These are phyloP conservation scores for Ennomos quercinarius DNA, from an alignment of 2,888 invertebrate genomes.

Conservation along the genomic window DNA sequence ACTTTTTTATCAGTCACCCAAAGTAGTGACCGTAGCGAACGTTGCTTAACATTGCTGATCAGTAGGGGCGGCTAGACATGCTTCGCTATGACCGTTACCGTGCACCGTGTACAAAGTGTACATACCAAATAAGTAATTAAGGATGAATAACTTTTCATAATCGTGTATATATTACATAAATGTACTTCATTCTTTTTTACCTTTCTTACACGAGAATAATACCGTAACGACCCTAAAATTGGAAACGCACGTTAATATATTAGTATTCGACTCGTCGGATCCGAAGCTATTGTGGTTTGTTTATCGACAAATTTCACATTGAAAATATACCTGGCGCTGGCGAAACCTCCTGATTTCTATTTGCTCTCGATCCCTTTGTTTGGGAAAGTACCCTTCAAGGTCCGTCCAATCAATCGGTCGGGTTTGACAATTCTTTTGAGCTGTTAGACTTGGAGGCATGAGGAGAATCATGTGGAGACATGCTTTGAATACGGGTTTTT, in stretches of 20 bases:
- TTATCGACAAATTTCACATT: conserved; percentile 66
- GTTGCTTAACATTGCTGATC: no score
- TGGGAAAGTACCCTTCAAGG: conserved; percentile 25
- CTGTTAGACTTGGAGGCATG: conserved; percentile 3
- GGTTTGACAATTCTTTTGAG: conserved; percentile 32
- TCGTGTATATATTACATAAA: no score
- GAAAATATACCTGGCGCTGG: conserved; percentile 52
- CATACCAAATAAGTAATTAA: no score
- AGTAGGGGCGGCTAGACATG: no score
- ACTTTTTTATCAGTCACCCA: no score
- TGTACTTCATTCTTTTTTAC: no score
- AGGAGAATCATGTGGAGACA: conserved; percentile 8
- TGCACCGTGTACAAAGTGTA: no score
- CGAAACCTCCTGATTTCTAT: conserved; percentile 51
- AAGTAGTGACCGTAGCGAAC: no score
- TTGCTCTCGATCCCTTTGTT: conserved; percentile 47
- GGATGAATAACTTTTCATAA: no score
- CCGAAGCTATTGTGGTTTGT: conserved; percentile 62
- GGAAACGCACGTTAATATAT: conserved; percentile 48
- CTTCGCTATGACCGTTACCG: no score
- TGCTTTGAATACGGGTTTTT: conserved; percentile 7
- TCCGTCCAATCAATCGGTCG: conserved; percentile 34
- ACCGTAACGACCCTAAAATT: conserved; percentile 3
- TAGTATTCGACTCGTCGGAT: conserved; percentile 58
- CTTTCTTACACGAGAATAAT: no score